These are phyloP conservation scores for Charanyca ferruginea DNA, from an alignment of 2,888 invertebrate species.

Conservation along the genomic window DNA sequence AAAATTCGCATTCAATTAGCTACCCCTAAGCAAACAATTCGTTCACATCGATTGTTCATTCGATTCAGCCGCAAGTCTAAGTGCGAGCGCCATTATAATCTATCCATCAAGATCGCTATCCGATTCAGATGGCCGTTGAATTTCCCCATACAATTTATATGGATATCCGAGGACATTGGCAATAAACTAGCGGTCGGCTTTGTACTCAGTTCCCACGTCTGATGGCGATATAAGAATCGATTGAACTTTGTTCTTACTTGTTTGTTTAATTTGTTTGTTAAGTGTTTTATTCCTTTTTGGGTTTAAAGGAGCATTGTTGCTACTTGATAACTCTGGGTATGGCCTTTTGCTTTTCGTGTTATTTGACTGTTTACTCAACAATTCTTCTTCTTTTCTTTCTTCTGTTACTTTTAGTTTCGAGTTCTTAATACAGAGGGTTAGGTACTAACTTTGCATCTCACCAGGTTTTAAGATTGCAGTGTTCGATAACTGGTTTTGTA, in stretches of 20 bases:
- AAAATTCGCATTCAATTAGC: conserved; percentile 34
- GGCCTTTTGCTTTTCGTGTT: background rate
- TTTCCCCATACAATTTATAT: conserved; percentile 79
- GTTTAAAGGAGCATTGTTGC: conserved; percentile 19
- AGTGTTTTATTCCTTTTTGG: conserved; percentile 22
- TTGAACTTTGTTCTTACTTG: conserved; percentile 63
- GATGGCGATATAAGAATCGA: conserved; percentile 73
- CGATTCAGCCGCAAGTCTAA: conserved; percentile 64
- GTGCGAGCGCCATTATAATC: conserved; percentile 75
- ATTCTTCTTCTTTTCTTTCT: background rate
- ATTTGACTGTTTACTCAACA: no score
- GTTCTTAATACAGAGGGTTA: no score
- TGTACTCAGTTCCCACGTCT: conserved; percentile 80
- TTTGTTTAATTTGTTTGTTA: conserved; percentile 39
- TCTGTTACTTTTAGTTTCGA: no score
- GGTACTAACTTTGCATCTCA: no score
- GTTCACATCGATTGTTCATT: conserved; percentile 34
- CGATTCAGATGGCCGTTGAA: conserved; percentile 79
- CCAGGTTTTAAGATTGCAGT: no score
- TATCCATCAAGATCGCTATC: conserved; percentile 85
- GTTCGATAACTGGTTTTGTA: no score
- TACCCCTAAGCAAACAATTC: conserved; percentile 25
- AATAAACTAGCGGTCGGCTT: conserved; percentile 79
- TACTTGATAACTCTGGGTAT: conserved; percentile 7
- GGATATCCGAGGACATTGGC: conserved; percentile 77